Evolutionary conservation across 1,140 invertebrate species (phyloP), one percentile per base, ranked within the genome.

Genomic region (Sarcophaga peregrina): DNA sequence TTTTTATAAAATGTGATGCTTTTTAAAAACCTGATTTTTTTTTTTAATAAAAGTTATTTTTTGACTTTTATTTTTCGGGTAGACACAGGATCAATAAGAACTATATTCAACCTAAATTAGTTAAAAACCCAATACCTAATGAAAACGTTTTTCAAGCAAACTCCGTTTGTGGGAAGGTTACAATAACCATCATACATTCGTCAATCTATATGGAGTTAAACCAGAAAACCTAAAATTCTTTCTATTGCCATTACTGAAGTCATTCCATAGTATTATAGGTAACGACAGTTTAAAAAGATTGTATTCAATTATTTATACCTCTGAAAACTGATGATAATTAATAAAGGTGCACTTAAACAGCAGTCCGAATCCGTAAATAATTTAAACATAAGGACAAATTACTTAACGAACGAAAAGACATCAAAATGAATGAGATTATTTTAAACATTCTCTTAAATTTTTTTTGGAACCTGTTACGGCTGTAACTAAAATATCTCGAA

Each of bases 1-100:
- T n/a, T n/a, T n/a, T n/a, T n/a, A n/a, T n/a, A n/a, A n/a, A n/a
- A n/a, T n/a, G n/a, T n/a, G n/a, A n/a, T n/a, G n/a, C n/a, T n/a
- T n/a, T n/a, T n/a, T n/a, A n/a, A n/a, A n/a, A n/a, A n/a, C n/a
- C n/a, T n/a, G n/a, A n/a, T n/a, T n/a, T n/a, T n/a, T n/a, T n/a
- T n/a, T n/a, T n/a, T n/a, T n/a, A n/a, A n/a, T n/a, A n/a, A n/a
- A n/a, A n/a, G n/a, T n/a, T n/a, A n/a, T n/a, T n/a, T n/a, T n/a
- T n/a, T n/a, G n/a, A n/a, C n/a, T n/a, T n/a, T n/a, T n/a, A n/a
- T n/a, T n/a, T n/a, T n/a, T n/a, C n/a, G n/a, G n/a, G n/a, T n/a
- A n/a, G n/a, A 83, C 37, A 83, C 82, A 13, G 82, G 82, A 4
- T 80, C 76, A 83, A 73, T 20, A 83, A 83, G 74, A 83, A 83